A percentile compares a stretch with the other conserved stretches of the same genome.
Evolutionary conservation across 1,140 invertebrate species (phyloP).

Genomic region (Drosophila sucinea): DNA sequence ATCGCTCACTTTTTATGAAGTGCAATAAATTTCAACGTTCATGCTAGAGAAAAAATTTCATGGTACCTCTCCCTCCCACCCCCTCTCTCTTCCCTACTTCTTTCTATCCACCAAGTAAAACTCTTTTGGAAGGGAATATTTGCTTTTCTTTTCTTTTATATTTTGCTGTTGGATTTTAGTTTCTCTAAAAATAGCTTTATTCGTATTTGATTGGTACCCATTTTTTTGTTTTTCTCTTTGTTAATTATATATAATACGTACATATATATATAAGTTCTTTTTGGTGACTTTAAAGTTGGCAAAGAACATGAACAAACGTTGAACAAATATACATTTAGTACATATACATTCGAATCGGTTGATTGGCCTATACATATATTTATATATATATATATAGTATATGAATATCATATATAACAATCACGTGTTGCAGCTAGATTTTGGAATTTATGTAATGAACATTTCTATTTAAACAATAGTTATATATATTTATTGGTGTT

Average conservation of each 20-base stretch:
- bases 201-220: constrained; percentile 80
- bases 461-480: constrained; percentile 38
- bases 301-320: constrained; percentile 79
- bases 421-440: constrained; percentile 56
- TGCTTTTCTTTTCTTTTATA: background rate
- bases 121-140: constrained; percentile 18
- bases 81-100: no score
- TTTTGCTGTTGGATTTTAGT: constrained; percentile 41
- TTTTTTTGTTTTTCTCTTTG: constrained; percentile 44
- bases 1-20: constrained; percentile 80
- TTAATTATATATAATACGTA: constrained; percentile 29
- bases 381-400: constrained; percentile 49
- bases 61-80: background rate
- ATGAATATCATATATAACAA: constrained; percentile 82
- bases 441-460: constrained; percentile 61
- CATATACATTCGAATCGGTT: constrained; percentile 33
- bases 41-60: constrained; percentile 11
- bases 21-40: constrained; percentile 76
- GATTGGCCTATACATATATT: background rate
- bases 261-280: constrained; percentile 41
- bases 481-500: constrained; percentile 71
- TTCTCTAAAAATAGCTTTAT: constrained; percentile 81
- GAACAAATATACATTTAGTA: constrained; percentile 49
- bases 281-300: constrained; percentile 57
- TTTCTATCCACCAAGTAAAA: constrained; percentile 16